Percentiles rank a stretch among this genome's conserved stretches.
Conservation (phyloP, 2,113 vertebrate genomes). For the Hippoglossus stenolepis region DNA sequence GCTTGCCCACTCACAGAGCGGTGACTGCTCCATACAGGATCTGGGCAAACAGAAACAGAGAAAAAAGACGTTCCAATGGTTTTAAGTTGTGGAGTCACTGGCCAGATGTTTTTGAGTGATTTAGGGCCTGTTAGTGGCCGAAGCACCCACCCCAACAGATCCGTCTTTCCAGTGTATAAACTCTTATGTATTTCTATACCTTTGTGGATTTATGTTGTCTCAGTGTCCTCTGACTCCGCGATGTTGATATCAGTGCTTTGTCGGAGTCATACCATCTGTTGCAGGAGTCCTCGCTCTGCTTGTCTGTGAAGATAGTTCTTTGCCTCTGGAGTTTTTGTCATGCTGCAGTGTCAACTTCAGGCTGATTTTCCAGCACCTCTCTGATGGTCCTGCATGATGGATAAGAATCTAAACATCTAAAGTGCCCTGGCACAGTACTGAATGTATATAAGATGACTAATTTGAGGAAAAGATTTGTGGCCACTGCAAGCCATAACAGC, state of each 20-base stretch:
- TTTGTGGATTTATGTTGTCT: background rate
- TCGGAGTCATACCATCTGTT: background rate
- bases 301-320: background rate
- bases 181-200: background rate
- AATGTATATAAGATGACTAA: too few relatives aligned
- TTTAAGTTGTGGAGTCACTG: background rate
- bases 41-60: background rate
- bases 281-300: background rate
- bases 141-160: background rate
- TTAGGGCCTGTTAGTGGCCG: background rate
- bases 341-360: too few relatives aligned
- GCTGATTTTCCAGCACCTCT: background rate
- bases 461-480: too few relatives aligned
- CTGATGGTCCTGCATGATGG: background rate
- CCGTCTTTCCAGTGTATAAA: background rate
- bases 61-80: background rate
- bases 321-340: too few relatives aligned
- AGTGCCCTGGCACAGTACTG: too few relatives aligned
- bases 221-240: background rate
- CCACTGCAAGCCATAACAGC: too few relatives aligned
- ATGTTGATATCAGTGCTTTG: background rate
- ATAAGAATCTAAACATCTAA: background rate
- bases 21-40: background rate
- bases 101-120: background rate
- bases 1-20: background rate